phyloP scores from a whole-genome alignment of 2,888 invertebrate species.

The Omphaloscelis lunosa region DNA sequence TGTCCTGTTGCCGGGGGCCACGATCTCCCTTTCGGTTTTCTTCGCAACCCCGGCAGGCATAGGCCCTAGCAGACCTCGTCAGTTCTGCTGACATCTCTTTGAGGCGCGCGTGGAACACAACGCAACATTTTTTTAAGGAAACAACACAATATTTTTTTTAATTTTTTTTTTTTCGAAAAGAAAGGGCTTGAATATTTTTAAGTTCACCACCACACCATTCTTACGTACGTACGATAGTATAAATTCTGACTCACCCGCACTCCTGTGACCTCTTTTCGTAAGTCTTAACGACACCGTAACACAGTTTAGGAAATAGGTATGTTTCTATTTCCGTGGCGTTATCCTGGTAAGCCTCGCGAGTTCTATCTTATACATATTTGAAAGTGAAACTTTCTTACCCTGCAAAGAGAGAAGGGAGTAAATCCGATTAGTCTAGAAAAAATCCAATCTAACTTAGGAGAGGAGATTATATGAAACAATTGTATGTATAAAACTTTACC shows the following conservation, averaged over 20 bases:
- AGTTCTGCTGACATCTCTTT: too few relatives aligned
- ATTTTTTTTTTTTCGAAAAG: too few relatives aligned
- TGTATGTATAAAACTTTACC: conserved; percentile 22
- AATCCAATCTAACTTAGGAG: conserved; percentile 48
- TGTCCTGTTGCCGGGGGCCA: too few relatives aligned
- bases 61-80: too few relatives aligned
- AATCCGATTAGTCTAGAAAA: conserved; percentile 43
- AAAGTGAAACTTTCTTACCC: conserved; percentile 41
- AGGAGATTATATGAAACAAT: conserved; percentile 37
- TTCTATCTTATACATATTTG: conserved; percentile 44
- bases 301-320: conserved; percentile 33
- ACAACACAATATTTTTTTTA: too few relatives aligned
- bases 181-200: background rate
- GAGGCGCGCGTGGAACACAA: too few relatives aligned
- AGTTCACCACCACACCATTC: background rate
- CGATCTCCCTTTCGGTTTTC: too few relatives aligned
- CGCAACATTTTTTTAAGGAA: too few relatives aligned
- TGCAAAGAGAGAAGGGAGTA: background rate
- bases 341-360: conserved; percentile 32
- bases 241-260: conserved; percentile 7
- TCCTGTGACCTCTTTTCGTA: conserved; percentile 34
- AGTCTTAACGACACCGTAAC: conserved; percentile 40
- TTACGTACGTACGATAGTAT: too few relatives aligned
- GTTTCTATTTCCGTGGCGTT: conserved; percentile 30
- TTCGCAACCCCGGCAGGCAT: too few relatives aligned